Evolutionary conservation across 1,140 invertebrate species (phyloP), one percentile per base, ranked within the genome.

Genomic region (Bombus sibiricus): DNA sequence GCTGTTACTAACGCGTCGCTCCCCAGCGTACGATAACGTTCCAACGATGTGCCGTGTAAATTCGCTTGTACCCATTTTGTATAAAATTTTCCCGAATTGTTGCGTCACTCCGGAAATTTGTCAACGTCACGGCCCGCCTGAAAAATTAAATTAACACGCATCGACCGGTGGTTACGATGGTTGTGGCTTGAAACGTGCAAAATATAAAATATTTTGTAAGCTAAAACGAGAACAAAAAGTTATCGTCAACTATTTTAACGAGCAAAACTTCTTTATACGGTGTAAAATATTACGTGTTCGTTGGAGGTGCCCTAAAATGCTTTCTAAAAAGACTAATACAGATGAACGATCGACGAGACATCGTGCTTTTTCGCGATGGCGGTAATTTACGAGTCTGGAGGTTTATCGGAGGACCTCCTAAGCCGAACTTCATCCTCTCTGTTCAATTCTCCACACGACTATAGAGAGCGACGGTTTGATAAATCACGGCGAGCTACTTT

Each of bases 401-500:
- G 69, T 66, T 83, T 53, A 75, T 77, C 74, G 64, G 57, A 84
- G 47, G 34, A 78, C 68, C 39, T 32, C 32, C 22, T 22, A 22
- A 13, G 53, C 1, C 18, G n/a, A 80, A 39, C 77, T 64, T 85
- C 22, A 39, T 80, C 76, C n/a, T 22, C 32, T 41, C 22, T 28
- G 75, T 80, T 80, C 77, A 37, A 73, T 85, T 72, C n/a, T 62
- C 28, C n/a, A 47, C 18, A 22, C 47, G 57, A 18, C 25, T 25
- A 15, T 62, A 41, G 59, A 64, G 39, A 34, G 28, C 71, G 57
- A 74, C 69, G 37, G 53, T 47, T 43, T 41, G 66, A 47, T 57
- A 62, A 53, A 75, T 85, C 83, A 53, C 22, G 28, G 76, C 47
- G 53, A 80, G 77, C 77, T 72, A 85, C 83, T 85, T 85, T 79